Conservation (phyloP, 2,113 vertebrate genomes). For the Vimba vimba region DNA sequence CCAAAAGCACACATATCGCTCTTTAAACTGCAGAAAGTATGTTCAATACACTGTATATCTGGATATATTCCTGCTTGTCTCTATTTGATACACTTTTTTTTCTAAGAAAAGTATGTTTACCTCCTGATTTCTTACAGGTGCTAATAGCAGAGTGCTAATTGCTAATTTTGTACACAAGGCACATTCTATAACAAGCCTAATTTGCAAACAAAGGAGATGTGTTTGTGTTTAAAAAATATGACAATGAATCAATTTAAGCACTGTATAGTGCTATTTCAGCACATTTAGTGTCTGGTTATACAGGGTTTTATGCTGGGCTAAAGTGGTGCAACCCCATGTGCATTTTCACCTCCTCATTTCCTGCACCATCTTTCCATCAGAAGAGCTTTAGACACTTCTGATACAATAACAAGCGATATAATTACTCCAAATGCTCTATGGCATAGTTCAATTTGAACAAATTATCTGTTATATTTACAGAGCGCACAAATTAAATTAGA, state of each 20-base stretch:
- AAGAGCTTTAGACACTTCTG: slow-evolving; percentile 39
- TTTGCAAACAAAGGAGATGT: background rate
- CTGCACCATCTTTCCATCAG: background rate
- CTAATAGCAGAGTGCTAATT: too few relatives aligned
- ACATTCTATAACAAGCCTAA: background rate
- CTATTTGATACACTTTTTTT: background rate
- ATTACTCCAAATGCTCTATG: slow-evolving; percentile 46
- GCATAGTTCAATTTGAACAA: slow-evolving; percentile 52
- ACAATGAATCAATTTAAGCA: background rate
- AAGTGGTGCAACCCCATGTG: background rate
- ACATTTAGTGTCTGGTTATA: background rate
- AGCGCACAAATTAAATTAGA: slow-evolving; percentile 20
- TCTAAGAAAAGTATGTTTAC: background rate
- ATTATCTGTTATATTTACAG: slow-evolving; percentile 52
- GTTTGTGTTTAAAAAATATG: background rate
- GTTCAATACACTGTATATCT: background rate
- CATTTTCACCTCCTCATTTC: background rate
- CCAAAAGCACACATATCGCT: background rate
- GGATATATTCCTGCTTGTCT: background rate
- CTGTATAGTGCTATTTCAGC: background rate
- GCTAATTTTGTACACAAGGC: background rate
- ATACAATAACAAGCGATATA: slow-evolving; percentile 43
- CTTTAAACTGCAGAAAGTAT: background rate
- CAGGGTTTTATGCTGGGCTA: background rate
- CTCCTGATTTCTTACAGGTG: background rate